Base-by-base conservation (phyloP, 2,888 invertebrate species). In the Drosophila paranaensis region DNA sequence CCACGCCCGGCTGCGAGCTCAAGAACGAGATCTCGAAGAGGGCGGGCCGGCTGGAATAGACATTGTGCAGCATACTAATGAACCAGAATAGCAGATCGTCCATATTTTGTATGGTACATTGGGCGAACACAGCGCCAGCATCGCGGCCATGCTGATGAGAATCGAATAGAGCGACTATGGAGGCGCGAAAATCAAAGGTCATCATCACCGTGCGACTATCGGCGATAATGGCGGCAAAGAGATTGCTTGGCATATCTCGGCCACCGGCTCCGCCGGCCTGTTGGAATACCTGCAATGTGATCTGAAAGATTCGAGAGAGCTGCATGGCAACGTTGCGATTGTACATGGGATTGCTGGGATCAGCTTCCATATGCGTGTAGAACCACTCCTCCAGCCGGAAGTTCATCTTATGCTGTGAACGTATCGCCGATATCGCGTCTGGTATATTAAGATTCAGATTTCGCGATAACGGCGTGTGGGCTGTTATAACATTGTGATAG, bases 361-460 rank as follows among this genome's bases (percentile, higher is more conserved):
- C 90, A 35, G 88, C 90, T 60, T 89, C 85, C 85, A 91, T 79
- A 57, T 91, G 91, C 20, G 90, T 91, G 64, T 89, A 91, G 77
- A 91, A 91, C 90, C 91, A 91, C 73, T 91, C 91, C 69, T 88
- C 82, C 62, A 91, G 79, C 46, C 84, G 82, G 63, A 91, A 91
- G 66, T 80, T 71, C 33, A 88, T 77, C 53, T 82, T 82, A 11
- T 91, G 88, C 66, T 91, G 91, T 16, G 86, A 81, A 51, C 92
- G 92, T 11, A 93, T 92, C 56, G 92, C 93, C 60, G 91, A 90
- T 58, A 94, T 92, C 0, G 94, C 94, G 85, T 94, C 94, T 2
- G 94, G 94, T 71, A 94, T 93, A 60, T 93, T 94, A 40, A 94
- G 90, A 90, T 94, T 94, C 11, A 93, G 90, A 79, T 93, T 93